Percentiles rank a stretch among this genome's conserved stretches.
Conservation (phyloP, 2,888 invertebrate genomes). For the Volucella zonaria region DNA sequence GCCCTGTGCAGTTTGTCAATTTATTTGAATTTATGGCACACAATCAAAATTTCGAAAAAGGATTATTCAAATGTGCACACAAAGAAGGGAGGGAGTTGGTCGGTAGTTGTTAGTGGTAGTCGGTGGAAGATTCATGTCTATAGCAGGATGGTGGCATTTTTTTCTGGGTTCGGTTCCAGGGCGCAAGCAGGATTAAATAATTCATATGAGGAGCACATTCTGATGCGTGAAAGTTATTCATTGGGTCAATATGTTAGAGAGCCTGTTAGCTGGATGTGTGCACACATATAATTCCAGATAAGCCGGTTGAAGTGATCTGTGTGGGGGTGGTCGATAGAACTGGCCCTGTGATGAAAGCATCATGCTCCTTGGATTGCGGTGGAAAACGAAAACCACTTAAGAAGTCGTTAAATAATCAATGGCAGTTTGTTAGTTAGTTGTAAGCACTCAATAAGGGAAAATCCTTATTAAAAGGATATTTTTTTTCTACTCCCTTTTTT, state of each 20-base stretch:
- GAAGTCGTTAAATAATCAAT: conserved; percentile 83
- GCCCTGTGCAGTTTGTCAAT: conserved; percentile 73
- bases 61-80: conserved; percentile 71
- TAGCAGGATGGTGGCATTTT: conserved; percentile 1
- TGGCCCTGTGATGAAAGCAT: conserved; percentile 49
- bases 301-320: conserved; percentile 33
- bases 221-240: conserved; percentile 72
- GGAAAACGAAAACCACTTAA: conserved; percentile 80
- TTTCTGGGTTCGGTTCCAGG: conserved; percentile 41
- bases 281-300: conserved; percentile 66
- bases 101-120: not conserved
- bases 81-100: not conserved
- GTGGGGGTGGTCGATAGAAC: not conserved
- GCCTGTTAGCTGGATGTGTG: conserved; percentile 60
- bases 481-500: conserved; percentile 23
- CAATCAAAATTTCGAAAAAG: conserved; percentile 74
- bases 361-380: not conserved
- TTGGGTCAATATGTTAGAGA: conserved; percentile 71
- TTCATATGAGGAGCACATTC: conserved; percentile 71
- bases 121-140: conserved; percentile 31
- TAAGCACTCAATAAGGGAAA: conserved; percentile 60
- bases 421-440: conserved; percentile 75
- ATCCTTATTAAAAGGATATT: conserved; percentile 65
- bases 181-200: conserved; percentile 63
- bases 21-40: conserved; percentile 74